Evolutionary conservation across 2,888 invertebrate species (phyloP), one percentile per base, ranked within the genome.

Genomic region (Halictus quadricinctus): DNA sequence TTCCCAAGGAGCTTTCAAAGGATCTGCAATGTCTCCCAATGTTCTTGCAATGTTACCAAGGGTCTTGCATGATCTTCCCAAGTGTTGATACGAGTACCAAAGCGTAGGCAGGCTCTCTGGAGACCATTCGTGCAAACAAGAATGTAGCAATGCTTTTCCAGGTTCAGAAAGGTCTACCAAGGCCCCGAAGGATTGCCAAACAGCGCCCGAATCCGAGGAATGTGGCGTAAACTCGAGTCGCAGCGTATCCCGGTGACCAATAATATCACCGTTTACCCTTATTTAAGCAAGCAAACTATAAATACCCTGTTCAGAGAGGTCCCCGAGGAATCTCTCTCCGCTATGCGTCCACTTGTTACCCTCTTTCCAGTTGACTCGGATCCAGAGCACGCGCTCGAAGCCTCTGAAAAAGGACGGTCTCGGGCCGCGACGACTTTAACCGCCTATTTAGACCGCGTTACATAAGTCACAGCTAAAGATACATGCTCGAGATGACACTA

Each of bases 391-490:
- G 60, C 46, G 60, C 58, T 29, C 6, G 60, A 18, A 54, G 29
- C n/a, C 50, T 72, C n/a, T 36, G 46, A 43, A 46, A 50, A 50
- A 58, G 48, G 58, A 78, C 58, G 18, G n/a, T 8, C 48, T 25
- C 64, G 36, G 75, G 74, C 60, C 43, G 58, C 50, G 29, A n/a
- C 66, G 73, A 46, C 46, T 54, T n/a, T 46, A 46, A 77, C 54
- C 72, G 58, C 72, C 58, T 78, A 78, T 78, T 78, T 79, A 64
- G 36, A 64, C 58, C 80, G 48, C 46, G 80, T 73, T 82, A 75
- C 41, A n/a, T 54, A 80, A 80, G 29, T 13, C 36, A 36, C 46
- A 8, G 80, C 50, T 69, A 69, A 69, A 72, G 72, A 50, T 72
- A 72, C 50, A 7, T 58, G n/a, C 36, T 6, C 46, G 15, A 48